Evolutionary conservation across 2,888 invertebrate species (phyloP), one percentile per base, ranked within the genome.

Genomic region (Eumacrocentrus americanus): DNA sequence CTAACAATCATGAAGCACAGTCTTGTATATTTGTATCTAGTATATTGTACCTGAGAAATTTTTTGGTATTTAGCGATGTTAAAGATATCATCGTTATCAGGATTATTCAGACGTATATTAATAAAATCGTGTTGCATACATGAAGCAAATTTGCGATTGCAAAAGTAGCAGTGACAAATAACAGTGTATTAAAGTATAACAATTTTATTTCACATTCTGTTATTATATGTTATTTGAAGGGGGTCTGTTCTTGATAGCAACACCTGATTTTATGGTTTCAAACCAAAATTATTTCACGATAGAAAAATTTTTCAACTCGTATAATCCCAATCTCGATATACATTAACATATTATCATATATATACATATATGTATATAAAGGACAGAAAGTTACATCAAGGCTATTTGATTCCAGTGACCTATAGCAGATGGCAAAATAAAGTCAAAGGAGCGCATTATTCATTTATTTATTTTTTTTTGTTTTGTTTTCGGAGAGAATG

Each of bases 11-110:
- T n/a, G n/a, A n/a, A n/a, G n/a, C n/a, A n/a, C n/a, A n/a, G n/a
- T n/a, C n/a, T n/a, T n/a, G n/a, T n/a, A n/a, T n/a, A 40, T 71
- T 66, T 67, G 53, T 38, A 12, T 25, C 60, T 44, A 11, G 42
- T 40, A 18, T 40, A 40, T 40, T 37, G 38, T 40, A 40, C 38
- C 38, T 40, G 38, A 40, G 7, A 12, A 40, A 0, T 40, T 40
- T 16, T 40, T 16, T 4, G 2, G 3, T 5, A 40, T 40, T 14
- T n/a, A n/a, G 14, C 18, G 38, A 40, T 9, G 46, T 62, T 52
- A 42, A 55, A 53, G 11, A 61, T 61, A 57, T n/a, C n/a, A n/a
- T n/a, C n/a, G 52, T 65, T 61, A 63, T 61, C 23, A 16, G 34
- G 46, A 54, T 53, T 22, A 20, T 44, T 3, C 11, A 44, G 20